Evolutionary conservation across 2,113 vertebrate species (phyloP).

Genomic region (Serinus canaria): DNA sequence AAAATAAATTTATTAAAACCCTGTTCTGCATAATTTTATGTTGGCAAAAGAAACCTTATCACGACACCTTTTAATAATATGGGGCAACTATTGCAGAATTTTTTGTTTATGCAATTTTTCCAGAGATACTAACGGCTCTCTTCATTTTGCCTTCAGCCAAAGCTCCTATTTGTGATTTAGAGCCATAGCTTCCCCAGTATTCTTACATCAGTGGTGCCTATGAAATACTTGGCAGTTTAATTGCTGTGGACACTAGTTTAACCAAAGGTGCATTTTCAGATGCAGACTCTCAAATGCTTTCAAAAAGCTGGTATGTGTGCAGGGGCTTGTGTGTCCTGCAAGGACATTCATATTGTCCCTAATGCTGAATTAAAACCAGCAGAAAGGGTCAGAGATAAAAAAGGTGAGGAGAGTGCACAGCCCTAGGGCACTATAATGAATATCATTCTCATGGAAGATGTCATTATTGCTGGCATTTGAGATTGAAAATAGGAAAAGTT

Average conservation of each 20-base stretch:
- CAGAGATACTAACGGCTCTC: conserved; percentile 26
- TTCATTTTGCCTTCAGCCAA: conserved; percentile 42
- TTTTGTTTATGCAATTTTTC: conserved; percentile 20
- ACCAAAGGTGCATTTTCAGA: conserved; percentile 1
- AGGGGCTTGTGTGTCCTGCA: neutral
- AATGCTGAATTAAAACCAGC: neutral
- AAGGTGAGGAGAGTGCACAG: conserved; percentile 1
- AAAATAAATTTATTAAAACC: conserved; percentile 65
- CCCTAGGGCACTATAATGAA: conserved; percentile 1
- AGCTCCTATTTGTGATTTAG: conserved; percentile 2
- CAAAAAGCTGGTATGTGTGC: neutral
- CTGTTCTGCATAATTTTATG: conserved; percentile 55
- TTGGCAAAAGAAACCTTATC: conserved; percentile 54
- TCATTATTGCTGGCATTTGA: conserved; percentile 48
- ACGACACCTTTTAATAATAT: conserved; percentile 50
- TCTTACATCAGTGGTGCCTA: neutral
- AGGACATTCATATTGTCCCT: neutral
- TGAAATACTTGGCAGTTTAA: neutral
- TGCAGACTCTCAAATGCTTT: neutral
- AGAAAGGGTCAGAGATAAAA: conserved; percentile 7
- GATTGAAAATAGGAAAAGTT: conserved; percentile 23
- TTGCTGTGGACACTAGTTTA: neutral
- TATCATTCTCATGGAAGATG: neutral
- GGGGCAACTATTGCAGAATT: neutral
- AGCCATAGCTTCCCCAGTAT: neutral